Percentiles rank a stretch among this genome's conserved stretches.
These are phyloP conservation scores for Agrenia bidenticulata DNA, from an alignment of 2,888 invertebrate genomes.

Conservation along the genomic window DNA sequence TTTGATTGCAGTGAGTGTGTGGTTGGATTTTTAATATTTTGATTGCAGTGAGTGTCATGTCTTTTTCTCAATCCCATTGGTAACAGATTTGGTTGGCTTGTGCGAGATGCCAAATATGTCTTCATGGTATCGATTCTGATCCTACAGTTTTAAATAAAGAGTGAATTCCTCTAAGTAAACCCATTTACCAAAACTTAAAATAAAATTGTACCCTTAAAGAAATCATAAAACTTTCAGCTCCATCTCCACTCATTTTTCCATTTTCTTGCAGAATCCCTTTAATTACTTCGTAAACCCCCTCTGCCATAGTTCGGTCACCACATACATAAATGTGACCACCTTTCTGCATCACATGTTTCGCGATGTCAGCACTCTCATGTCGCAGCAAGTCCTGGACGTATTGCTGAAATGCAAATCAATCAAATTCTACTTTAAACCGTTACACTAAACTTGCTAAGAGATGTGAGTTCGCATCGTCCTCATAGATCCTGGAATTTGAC, in stretches of 20 bases:
- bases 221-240: conserved; percentile 82
- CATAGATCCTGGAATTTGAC: too few relatives aligned
- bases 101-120: conserved; percentile 94
- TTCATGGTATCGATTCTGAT: conserved; percentile 91
- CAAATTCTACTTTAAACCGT: too few relatives aligned
- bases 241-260: conserved; percentile 73
- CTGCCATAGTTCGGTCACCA: conserved; percentile 96
- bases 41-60: too few relatives aligned
- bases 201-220: conserved; percentile 80
- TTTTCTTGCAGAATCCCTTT: conserved; percentile 75
- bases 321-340: conserved; percentile 93
- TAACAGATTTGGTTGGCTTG: conserved; percentile 84
- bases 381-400: conserved; percentile 89
- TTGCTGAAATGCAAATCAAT: too few relatives aligned
- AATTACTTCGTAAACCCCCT: conserved; percentile 88
- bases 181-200: too few relatives aligned
- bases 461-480: too few relatives aligned
- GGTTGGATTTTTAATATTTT: too few relatives aligned
- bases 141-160: conserved; percentile 63
- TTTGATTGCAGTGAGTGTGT: too few relatives aligned
- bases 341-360: conserved; percentile 71
- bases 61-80: conserved; percentile 81
- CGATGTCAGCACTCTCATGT: conserved; percentile 75
- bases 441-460: too few relatives aligned
- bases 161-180: too few relatives aligned